phyloP scores from a whole-genome alignment of 2,113 vertebrate species.

The Hippocampus comes region DNA sequence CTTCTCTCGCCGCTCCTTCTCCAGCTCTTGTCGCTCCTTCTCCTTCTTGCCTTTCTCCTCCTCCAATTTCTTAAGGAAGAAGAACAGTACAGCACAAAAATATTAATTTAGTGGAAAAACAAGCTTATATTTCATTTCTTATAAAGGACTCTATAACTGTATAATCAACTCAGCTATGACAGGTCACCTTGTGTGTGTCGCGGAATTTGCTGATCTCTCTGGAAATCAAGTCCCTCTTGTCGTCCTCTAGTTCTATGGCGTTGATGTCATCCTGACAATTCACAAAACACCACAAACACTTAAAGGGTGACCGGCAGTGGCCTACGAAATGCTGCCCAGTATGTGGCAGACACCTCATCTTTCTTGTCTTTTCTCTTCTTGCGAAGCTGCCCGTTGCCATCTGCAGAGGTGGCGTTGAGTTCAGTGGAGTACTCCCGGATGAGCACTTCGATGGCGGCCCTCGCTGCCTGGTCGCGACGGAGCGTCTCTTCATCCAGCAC shows the following conservation, averaged over 20 bases:
- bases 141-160: neutral
- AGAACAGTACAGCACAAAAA: constrained; percentile 3
- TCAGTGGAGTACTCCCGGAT: constrained; percentile 96
- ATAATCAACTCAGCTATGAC: constrained; percentile 44
- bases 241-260: constrained; percentile 98
- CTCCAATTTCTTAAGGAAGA: constrained; percentile 93
- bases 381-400: constrained; percentile 89
- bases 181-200: constrained; percentile 97
- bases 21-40: constrained; percentile 93
- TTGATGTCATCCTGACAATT: constrained; percentile 86
- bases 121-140: neutral
- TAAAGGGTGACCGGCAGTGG: neutral
- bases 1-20: constrained; percentile 91
- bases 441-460: constrained; percentile 91
- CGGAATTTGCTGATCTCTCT: constrained; percentile 99
- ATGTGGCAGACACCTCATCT: constrained; percentile 81
- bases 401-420: constrained; percentile 91
- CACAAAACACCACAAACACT: constrained; percentile 5
- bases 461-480: constrained; percentile 91
- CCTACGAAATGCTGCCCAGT: neutral
- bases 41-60: constrained; percentile 98
- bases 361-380: constrained; percentile 98
- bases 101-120: neutral
- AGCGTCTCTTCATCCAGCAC: constrained; percentile 93
- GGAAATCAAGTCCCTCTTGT: constrained; percentile 99